A percentile compares a stretch with the other conserved stretches of the same genome.
Evolutionary conservation across 2,888 invertebrate genomes (phyloP).

Genomic region (Mellilla xanthometata): DNA sequence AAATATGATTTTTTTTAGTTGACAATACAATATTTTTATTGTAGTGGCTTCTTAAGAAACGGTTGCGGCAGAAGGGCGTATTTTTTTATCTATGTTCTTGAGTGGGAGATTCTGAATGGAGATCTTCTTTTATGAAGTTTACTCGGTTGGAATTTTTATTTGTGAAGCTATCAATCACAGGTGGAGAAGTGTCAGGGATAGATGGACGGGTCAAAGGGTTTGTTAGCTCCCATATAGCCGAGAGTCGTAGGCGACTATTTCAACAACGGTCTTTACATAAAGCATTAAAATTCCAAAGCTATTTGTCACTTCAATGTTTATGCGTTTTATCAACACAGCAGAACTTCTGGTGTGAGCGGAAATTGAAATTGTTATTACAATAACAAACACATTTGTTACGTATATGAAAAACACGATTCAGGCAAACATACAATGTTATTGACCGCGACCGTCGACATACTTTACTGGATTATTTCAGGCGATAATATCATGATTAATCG

Average conservation of each 20-base stretch:
- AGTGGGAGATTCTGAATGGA: constrained; percentile 29
- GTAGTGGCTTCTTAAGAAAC: constrained; percentile 64
- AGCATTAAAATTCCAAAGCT: constrained; percentile 19
- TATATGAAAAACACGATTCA: constrained; percentile 12
- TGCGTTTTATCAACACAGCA: constrained; percentile 21
- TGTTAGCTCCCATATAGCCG: constrained; percentile 26
- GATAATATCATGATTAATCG: no score
- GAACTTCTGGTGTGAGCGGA: constrained; percentile 18
- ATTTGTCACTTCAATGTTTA: constrained; percentile 25
- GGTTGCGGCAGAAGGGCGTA: constrained; percentile 35
- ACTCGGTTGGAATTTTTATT: constrained; percentile 29
- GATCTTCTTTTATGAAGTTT: constrained; percentile 24
- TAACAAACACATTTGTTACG: constrained; percentile 15
- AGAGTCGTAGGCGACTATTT: constrained; percentile 19
- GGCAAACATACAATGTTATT: constrained; percentile 1
- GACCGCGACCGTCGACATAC: constrained; percentile 2
- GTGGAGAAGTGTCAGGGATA: constrained; percentile 42
- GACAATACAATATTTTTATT: constrained; percentile 71
- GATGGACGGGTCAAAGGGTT: constrained; percentile 46
- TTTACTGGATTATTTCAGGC: constrained; percentile 1
- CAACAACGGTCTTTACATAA: constrained; percentile 27
- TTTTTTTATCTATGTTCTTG: constrained; percentile 36
- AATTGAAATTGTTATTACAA: constrained; percentile 18
- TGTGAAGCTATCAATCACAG: constrained; percentile 56
- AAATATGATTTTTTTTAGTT: constrained; percentile 69